Conservation (phyloP, 2,797 vertebrate species). For the Rousettus madagascariensis region DNA sequence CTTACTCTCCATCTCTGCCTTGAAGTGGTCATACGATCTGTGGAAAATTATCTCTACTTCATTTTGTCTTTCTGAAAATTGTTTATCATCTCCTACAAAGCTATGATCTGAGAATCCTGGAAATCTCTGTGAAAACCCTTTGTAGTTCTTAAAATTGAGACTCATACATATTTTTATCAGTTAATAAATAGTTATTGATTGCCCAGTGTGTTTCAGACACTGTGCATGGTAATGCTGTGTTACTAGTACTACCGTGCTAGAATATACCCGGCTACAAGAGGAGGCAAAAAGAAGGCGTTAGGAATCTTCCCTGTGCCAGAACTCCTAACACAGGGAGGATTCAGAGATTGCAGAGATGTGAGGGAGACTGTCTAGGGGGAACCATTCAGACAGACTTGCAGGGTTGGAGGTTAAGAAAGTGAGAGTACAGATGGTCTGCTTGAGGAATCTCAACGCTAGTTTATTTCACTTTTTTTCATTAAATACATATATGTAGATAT, state of each 20-base stretch:
- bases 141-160: neutral
- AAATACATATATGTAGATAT: neutral
- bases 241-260: neutral
- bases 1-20: neutral
- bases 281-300: neutral
- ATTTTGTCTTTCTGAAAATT: neutral
- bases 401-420: neutral
- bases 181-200: neutral
- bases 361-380: neutral
- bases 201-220: neutral
- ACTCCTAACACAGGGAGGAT: neutral
- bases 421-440: neutral
- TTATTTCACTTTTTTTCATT: neutral
- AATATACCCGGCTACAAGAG: neutral
- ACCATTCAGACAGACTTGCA: neutral
- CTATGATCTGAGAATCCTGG: neutral
- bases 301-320: neutral
- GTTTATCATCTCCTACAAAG: neutral
- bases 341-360: neutral
- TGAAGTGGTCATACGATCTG: neutral
- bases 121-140: neutral
- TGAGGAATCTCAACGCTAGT: neutral
- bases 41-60: neutral
- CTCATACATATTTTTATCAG: neutral
- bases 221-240: neutral